These are phyloP conservation scores for Pecten maximus DNA, from an alignment of 2,888 invertebrate species.

Conservation along the genomic window DNA sequence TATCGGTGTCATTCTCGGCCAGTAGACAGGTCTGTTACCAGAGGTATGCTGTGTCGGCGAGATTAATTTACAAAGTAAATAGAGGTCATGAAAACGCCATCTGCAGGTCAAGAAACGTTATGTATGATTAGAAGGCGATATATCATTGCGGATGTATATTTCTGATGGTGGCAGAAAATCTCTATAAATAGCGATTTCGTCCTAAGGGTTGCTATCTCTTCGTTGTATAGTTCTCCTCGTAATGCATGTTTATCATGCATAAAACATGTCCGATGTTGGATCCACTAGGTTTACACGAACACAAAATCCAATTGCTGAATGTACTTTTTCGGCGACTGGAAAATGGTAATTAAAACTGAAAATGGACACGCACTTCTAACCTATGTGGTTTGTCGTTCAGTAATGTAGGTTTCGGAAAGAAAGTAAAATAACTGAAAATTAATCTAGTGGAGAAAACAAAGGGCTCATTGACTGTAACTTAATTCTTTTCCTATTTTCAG, in stretches of 20 bases:
- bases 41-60: neutral
- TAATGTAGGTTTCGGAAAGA: neutral
- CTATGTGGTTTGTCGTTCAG: conserved; percentile 5
- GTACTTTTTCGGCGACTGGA: conserved; percentile 11
- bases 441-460: conserved; percentile 23
- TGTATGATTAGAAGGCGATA: neutral
- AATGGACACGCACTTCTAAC: conserved; percentile 28
- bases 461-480: conserved; percentile 28
- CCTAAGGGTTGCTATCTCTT: neutral
- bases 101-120: neutral
- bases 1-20: neutral
- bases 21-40: neutral
- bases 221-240: neutral
- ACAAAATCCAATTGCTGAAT: conserved; percentile 14
- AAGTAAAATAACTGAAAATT: conserved; percentile 35
- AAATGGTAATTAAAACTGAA: conserved; percentile 32
- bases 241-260: neutral
- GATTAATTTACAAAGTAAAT: neutral
- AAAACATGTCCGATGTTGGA: neutral
- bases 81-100: conserved; percentile 13
- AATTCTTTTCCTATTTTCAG: conserved; percentile 41
- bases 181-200: neutral
- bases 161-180: neutral
- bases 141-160: neutral
- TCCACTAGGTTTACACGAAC: neutral